These are phyloP conservation scores for Mimachlamys varia DNA, from an alignment of 2,888 invertebrate species.

Conservation along the genomic window DNA sequence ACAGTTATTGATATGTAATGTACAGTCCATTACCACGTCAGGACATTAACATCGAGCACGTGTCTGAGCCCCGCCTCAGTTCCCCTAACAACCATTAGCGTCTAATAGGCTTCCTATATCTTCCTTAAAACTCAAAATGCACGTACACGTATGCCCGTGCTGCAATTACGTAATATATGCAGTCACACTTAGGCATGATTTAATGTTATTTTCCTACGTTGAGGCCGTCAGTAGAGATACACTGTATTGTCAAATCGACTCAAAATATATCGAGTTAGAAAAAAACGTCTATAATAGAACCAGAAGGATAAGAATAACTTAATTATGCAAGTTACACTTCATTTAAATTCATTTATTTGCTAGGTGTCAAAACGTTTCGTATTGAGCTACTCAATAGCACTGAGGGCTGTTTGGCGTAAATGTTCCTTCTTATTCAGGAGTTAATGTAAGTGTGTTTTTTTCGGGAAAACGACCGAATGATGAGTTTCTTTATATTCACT, in stretches of 20 bases:
- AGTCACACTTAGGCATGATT: background rate
- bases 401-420: background rate
- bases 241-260: slow-evolving; percentile 9
- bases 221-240: background rate
- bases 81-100: background rate
- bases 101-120: background rate
- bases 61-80: background rate
- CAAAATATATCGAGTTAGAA: background rate
- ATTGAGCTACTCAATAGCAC: background rate
- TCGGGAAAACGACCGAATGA: no score
- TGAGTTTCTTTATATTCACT: no score
- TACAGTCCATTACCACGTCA: background rate
- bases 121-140: slow-evolving; percentile 21
- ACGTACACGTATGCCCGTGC: background rate
- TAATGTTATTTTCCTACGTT: background rate
- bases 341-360: background rate
- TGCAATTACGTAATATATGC: background rate
- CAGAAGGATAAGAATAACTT: background rate
- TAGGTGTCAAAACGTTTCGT: background rate
- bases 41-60: background rate
- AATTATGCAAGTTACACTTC: background rate
- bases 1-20: background rate
- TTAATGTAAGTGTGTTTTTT: no score
- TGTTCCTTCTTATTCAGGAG: no score
- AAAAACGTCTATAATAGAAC: background rate